Evolutionary conservation across 2,888 invertebrate genomes (phyloP).

Genomic region (Keiferia lycopersicella): DNA sequence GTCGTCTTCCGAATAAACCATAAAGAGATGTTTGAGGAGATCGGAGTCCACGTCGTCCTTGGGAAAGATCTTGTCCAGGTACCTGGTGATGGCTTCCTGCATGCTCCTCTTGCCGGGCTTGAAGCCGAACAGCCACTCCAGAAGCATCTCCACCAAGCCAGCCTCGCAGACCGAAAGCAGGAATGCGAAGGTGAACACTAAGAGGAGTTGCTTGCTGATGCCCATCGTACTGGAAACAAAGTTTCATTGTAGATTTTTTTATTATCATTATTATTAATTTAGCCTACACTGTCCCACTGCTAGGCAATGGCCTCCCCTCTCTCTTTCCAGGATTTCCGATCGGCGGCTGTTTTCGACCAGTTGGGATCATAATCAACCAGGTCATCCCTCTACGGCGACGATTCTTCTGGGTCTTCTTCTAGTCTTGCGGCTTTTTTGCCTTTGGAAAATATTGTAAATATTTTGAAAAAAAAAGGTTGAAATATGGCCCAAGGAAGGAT

Average conservation of each 20-base stretch:
- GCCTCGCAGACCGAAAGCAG: slow-evolving; percentile 41
- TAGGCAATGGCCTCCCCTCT: no score
- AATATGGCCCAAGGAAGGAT: no score
- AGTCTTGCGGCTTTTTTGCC: no score
- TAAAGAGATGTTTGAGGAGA: slow-evolving; percentile 61
- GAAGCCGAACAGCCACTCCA: slow-evolving; percentile 36
- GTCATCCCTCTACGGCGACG: no score
- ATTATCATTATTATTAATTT: no score
- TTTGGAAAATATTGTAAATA: no score
- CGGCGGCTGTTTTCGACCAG: no score
- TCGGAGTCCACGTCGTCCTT: slow-evolving; percentile 64
- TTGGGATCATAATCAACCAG: no score
- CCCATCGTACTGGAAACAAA: slow-evolving; percentile 42
- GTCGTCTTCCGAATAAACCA: slow-evolving; percentile 52
- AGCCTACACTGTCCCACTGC: no score
- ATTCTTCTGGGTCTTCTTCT: no score
- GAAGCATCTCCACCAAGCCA: slow-evolving; percentile 40
- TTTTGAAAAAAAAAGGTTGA: no score
- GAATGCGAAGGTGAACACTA: slow-evolving; percentile 36
- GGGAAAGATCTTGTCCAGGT: slow-evolving; percentile 60
- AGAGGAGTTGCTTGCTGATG: slow-evolving; percentile 33
- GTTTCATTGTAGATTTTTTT: neutral
- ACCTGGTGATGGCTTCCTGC: slow-evolving; percentile 56
- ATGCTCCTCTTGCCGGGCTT: slow-evolving; percentile 50
- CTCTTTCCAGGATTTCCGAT: no score